phyloP scores from a whole-genome alignment of 2,797 vertebrate genomes.

The Podargus strigoides region DNA sequence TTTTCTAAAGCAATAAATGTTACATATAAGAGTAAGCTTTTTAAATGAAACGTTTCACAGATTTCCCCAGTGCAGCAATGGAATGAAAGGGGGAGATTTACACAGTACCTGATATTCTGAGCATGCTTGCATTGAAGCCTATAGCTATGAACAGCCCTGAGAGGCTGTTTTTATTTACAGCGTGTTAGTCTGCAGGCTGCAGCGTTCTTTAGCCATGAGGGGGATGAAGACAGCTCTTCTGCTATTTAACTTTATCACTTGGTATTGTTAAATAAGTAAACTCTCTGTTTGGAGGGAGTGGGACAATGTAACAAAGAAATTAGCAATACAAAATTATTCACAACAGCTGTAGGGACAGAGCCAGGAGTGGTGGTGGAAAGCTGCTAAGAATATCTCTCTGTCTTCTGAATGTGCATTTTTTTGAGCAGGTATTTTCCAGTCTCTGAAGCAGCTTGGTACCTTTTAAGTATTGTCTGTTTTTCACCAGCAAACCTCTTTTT shows the following conservation, averaged over 20 bases:
- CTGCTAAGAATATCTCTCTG: background rate
- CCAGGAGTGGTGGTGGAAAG: background rate
- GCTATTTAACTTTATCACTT: background rate
- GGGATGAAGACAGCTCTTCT: background rate
- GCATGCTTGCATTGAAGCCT: background rate
- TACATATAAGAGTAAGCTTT: accelerated
- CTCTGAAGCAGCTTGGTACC: background rate
- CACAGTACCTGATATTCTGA: background rate
- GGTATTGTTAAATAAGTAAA: background rate
- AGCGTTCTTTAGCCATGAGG: background rate
- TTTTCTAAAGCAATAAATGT: background rate
- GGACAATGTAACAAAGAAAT: background rate
- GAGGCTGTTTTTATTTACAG: background rate
- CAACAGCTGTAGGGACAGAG: background rate
- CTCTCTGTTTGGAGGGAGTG: background rate
- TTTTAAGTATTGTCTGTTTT: background rate
- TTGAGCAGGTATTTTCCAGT: background rate
- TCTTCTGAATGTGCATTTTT: background rate
- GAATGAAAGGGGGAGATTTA: background rate
- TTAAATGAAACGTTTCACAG: background rate
- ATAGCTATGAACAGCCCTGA: background rate
- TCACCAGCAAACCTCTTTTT: background rate
- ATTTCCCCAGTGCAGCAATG: background rate
- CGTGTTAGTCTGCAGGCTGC: background rate
- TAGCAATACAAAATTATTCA: background rate